Conservation (phyloP, 2,113 vertebrate genomes). For the Pandion haliaetus region DNA sequence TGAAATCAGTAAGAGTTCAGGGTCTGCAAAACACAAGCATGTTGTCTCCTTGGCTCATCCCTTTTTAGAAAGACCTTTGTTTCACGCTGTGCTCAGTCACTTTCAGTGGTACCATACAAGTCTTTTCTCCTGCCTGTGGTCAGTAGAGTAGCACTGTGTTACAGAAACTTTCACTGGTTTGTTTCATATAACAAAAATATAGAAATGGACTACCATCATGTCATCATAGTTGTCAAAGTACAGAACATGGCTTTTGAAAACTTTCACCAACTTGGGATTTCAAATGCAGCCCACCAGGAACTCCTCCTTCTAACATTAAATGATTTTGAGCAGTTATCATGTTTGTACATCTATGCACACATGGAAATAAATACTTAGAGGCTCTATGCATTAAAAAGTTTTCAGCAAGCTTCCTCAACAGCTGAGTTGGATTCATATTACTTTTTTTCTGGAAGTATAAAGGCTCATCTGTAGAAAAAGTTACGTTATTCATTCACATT, state of each 20-base stretch:
- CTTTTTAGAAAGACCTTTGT: background rate
- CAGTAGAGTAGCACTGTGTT: background rate
- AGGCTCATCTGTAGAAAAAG: background rate
- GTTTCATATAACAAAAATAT: background rate
- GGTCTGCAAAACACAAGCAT: background rate
- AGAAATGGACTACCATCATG: background rate
- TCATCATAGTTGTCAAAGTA: background rate
- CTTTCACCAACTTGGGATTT: background rate
- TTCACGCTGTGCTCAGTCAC: background rate
- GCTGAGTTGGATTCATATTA: background rate
- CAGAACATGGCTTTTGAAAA: background rate
- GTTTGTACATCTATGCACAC: background rate
- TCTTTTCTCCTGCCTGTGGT: background rate
- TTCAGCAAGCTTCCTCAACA: background rate
- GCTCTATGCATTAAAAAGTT: background rate
- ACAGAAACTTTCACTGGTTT: background rate
- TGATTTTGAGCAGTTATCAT: background rate
- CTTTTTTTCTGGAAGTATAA: background rate
- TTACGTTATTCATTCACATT: background rate
- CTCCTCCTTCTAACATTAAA: background rate
- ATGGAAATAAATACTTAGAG: background rate
- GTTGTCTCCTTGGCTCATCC: background rate
- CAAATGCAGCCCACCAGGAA: background rate
- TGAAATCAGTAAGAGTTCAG: background rate
- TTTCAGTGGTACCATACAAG: background rate